A percentile compares a stretch with the other conserved stretches of the same genome.
Evolutionary conservation across 2,888 invertebrate species (phyloP).

Genomic region (Notocelia uddmanniana): DNA sequence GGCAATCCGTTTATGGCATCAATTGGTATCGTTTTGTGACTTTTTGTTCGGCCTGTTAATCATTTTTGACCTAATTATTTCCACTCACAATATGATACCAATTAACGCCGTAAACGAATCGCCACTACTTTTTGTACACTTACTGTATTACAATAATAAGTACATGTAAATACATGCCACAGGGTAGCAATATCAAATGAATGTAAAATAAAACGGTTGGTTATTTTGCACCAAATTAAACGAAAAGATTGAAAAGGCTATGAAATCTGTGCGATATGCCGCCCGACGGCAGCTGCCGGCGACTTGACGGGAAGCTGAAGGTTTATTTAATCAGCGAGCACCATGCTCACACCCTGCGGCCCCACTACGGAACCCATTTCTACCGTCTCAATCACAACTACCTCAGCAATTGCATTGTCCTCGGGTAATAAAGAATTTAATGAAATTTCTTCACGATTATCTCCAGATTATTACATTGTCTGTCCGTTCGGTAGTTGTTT

Average conservation of each 20-base stretch:
- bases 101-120: no score
- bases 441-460: slow-evolving; percentile 77
- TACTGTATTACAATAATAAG: neutral
- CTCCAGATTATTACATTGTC: slow-evolving; percentile 64
- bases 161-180: slow-evolving; percentile 24
- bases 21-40: no score
- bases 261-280: slow-evolving; percentile 72
- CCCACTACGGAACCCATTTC: slow-evolving; percentile 65
- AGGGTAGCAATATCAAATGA: slow-evolving; percentile 27
- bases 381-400: slow-evolving; percentile 80
- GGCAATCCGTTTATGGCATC: no score
- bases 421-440: slow-evolving; percentile 77
- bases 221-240: slow-evolving; percentile 55
- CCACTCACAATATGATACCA: no score
- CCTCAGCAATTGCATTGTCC: slow-evolving; percentile 80
- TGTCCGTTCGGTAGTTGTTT: slow-evolving; percentile 66
- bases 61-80: no score
- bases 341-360: slow-evolving; percentile 59
- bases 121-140: neutral
- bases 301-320: slow-evolving; percentile 77
- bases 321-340: slow-evolving; percentile 84
- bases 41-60: no score
- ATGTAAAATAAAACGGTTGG: slow-evolving; percentile 6
- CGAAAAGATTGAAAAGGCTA: slow-evolving; percentile 56
- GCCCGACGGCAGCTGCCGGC: slow-evolving; percentile 67